Conservation (phyloP, 2,888 invertebrate species). For the Dryobota labecula region DNA sequence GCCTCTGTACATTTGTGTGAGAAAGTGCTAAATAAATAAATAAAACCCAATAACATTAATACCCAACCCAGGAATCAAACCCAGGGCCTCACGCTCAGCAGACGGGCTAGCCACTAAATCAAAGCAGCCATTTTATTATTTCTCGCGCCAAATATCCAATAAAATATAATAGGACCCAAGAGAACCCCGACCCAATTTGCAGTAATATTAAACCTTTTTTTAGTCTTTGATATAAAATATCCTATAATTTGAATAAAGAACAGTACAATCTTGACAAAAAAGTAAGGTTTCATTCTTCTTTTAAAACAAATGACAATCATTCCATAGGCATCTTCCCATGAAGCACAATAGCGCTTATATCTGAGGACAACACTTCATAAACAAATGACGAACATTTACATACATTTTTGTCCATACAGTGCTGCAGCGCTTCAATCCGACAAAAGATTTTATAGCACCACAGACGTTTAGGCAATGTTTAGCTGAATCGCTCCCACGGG, state of each 20-base stretch:
- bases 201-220: conserved; percentile 41
- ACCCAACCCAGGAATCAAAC: neutral
- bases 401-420: conserved; percentile 33
- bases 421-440: conserved; percentile 42
- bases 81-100: neutral
- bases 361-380: conserved; percentile 34
- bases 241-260: conserved; percentile 44
- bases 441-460: conserved; percentile 56
- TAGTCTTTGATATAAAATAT: conserved; percentile 39
- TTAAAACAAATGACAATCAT: conserved; percentile 32
- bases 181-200: conserved; percentile 32
- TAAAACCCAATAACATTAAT: neutral
- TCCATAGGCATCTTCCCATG: neutral
- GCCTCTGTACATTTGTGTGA: too few relatives aligned
- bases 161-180: conserved; percentile 28
- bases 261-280: neutral
- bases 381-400: conserved; percentile 39
- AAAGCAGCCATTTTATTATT: conserved; percentile 10
- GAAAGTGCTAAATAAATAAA: too few relatives aligned
- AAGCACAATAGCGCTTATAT: conserved; percentile 19
- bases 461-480: conserved; percentile 67
- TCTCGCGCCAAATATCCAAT: conserved; percentile 35
- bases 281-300: neutral
- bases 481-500: conserved; percentile 59
- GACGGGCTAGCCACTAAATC: neutral